These are phyloP conservation scores for Cyprinus carpio DNA, from an alignment of 2,113 vertebrate species.

Conservation along the genomic window DNA sequence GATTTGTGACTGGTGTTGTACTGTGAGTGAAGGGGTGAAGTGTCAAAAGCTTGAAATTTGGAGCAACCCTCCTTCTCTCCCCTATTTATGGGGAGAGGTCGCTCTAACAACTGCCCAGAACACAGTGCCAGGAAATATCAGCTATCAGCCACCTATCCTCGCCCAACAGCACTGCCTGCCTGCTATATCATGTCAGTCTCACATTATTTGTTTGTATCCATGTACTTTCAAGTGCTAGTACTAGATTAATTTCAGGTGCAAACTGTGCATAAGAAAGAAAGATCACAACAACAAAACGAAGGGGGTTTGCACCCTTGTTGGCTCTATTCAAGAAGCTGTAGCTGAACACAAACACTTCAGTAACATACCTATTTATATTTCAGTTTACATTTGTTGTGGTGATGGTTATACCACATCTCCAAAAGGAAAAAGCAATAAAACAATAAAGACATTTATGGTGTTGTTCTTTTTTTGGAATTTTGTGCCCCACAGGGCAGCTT, in stretches of 20 bases:
- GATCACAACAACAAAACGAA: constrained; percentile 3
- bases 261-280: neutral
- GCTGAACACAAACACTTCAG: neutral
- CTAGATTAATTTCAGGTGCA: neutral
- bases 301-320: too few species aligned
- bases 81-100: neutral
- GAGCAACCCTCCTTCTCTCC: neutral
- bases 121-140: neutral
- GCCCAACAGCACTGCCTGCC: neutral
- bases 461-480: neutral
- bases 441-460: neutral
- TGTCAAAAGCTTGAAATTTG: neutral
- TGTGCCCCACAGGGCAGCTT: neutral
- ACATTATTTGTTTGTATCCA: constrained; percentile 15
- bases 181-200: neutral
- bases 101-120: constrained; percentile 15
- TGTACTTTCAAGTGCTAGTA: neutral
- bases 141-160: neutral
- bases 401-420: neutral
- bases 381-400: constrained; percentile 8
- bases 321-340: neutral
- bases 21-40: neutral
- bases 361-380: constrained; percentile 26
- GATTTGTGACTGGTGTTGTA: neutral
- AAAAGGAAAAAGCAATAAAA: constrained; percentile 31